phyloP scores from a whole-genome alignment of 2,888 invertebrate genomes.

The Eucera pruinosa region DNA sequence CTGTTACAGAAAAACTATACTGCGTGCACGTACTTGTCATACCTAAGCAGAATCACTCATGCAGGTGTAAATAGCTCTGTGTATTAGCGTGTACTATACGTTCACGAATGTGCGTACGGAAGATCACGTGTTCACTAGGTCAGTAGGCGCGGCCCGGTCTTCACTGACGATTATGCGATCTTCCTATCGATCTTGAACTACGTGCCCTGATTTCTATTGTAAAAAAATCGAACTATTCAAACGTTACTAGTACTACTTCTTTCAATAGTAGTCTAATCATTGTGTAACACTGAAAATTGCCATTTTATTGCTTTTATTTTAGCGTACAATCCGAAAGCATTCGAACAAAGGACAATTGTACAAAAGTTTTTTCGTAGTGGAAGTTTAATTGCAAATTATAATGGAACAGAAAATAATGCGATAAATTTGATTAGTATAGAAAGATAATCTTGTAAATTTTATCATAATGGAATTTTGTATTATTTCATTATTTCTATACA shows the following conservation, averaged over 20 bases:
- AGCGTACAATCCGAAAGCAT: too few species aligned
- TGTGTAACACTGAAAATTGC: too few species aligned
- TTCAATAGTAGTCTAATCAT: too few species aligned
- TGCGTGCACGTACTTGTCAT: background rate
- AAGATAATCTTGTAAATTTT: too few species aligned
- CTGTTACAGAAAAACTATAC: conserved; percentile 34
- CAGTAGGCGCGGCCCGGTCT: conserved; percentile 60
- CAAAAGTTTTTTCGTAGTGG: too few species aligned
- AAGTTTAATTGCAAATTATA: too few species aligned
- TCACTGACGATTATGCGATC: conserved; percentile 41
- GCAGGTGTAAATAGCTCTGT: background rate
- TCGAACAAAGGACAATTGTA: too few species aligned
- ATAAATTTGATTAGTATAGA: too few species aligned
- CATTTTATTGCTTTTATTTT: background rate
- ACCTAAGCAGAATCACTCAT: conserved; percentile 4
- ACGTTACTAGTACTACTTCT: too few species aligned
- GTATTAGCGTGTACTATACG: background rate
- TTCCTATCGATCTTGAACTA: conserved; percentile 37
- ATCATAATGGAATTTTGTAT: too few species aligned
- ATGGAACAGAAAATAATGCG: too few species aligned
- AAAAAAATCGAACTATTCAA: background rate
- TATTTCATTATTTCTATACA: background rate
- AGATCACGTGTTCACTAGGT: conserved; percentile 53
- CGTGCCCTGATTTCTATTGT: conserved; percentile 1
- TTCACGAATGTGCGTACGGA: conserved; percentile 13